Percentiles rank a stretch among this genome's conserved stretches.
Conservation (phyloP, 2,113 vertebrate species). For the Anas platyrhynchos region DNA sequence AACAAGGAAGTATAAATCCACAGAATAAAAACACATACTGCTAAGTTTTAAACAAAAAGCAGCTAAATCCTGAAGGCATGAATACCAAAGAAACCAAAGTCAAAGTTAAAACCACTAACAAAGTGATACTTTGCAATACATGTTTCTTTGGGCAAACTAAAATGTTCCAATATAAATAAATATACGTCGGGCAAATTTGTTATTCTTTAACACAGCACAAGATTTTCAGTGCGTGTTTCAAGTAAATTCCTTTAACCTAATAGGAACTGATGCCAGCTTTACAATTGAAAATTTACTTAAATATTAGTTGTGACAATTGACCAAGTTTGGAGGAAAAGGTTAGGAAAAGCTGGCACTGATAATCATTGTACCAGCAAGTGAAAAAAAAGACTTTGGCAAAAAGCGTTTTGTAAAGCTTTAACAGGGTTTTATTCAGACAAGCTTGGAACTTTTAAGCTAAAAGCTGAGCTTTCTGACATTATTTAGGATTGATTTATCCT, state of each 20-base stretch:
- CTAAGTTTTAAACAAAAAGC: slow-evolving; percentile 49
- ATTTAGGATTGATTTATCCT: background rate
- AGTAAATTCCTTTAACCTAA: background rate
- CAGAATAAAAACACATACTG: slow-evolving; percentile 55
- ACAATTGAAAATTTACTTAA: background rate
- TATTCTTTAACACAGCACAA: background rate
- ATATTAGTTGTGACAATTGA: background rate
- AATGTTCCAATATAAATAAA: background rate
- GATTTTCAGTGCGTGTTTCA: background rate
- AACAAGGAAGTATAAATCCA: slow-evolving; percentile 65
- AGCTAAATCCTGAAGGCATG: background rate
- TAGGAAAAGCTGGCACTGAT: background rate
- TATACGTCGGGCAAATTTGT: background rate
- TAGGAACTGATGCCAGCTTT: background rate
- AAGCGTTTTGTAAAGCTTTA: background rate
- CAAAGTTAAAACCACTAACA: slow-evolving; percentile 7
- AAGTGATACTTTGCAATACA: background rate
- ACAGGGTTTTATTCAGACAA: background rate
- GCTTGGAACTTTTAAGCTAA: background rate
- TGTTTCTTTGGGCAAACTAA: background rate
- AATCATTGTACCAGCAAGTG: background rate
- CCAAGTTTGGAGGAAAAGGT: background rate
- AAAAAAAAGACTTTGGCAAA: background rate
- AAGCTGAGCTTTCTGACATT: background rate
- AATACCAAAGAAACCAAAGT: slow-evolving; percentile 20